Evolutionary conservation across 2,888 invertebrate species (phyloP).

Genomic region (Papilio protenor): DNA sequence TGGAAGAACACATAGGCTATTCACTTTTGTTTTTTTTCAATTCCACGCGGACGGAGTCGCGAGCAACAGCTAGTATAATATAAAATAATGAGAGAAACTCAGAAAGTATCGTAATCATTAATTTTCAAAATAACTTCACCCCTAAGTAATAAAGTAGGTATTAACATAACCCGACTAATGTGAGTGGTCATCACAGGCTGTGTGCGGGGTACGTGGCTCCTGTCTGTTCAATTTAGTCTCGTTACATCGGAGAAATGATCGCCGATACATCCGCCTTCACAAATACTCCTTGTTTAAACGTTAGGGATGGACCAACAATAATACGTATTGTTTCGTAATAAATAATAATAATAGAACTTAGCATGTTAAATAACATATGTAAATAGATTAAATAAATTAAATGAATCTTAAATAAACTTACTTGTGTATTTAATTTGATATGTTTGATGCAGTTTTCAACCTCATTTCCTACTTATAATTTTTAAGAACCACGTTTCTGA

Average conservation of each 20-base stretch:
- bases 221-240: constrained; percentile 64
- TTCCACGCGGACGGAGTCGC: no score
- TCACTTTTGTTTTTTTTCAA: no score
- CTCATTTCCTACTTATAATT: no score
- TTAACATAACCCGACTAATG: constrained; percentile 44
- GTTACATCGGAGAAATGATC: constrained; percentile 67
- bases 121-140: not conserved
- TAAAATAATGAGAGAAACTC: not conserved
- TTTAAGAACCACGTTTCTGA: no score
- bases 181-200: constrained; percentile 60
- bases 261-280: constrained; percentile 50
- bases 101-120: not conserved
- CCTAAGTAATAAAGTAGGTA: constrained; percentile 30
- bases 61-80: no score
- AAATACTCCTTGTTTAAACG: constrained; percentile 44
- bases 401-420: no score
- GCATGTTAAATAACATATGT: no score
- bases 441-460: no score
- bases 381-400: no score
- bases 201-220: constrained; percentile 58
- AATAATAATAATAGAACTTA: no score
- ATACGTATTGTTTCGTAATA: not conserved
- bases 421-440: no score
- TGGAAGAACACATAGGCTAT: no score
- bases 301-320: constrained; percentile 25